Percentiles rank a stretch among this genome's conserved stretches.
Evolutionary conservation across 2,797 vertebrate species (phyloP).

Genomic region (Poeciliopsis presidionis): DNA sequence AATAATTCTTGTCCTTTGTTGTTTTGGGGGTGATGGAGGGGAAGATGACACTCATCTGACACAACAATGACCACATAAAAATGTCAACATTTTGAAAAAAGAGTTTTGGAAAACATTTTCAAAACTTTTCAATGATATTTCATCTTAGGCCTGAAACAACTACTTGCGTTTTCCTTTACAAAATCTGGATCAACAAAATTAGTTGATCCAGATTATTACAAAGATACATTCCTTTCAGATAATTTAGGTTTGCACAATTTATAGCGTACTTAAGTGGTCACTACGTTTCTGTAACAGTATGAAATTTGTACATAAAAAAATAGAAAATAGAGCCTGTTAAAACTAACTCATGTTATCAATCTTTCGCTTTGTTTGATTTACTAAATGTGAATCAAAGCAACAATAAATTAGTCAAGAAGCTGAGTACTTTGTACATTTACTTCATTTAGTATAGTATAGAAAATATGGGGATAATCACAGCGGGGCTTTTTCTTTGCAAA

Average conservation of each 20-base stretch:
- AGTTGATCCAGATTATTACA: neutral
- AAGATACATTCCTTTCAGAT: neutral
- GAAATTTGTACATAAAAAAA: neutral
- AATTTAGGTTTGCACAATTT: neutral
- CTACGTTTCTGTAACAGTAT: neutral
- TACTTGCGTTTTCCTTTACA: neutral
- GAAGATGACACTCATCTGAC: conserved; percentile 23
- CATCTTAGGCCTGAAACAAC: neutral
- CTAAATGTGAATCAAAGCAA: neutral
- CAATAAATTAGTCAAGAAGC: neutral
- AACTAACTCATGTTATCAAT: neutral
- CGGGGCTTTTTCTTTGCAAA: neutral
- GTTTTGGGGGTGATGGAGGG: conserved; percentile 10
- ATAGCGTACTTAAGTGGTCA: neutral
- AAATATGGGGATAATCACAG: neutral
- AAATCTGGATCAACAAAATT: neutral
- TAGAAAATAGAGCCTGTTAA: neutral
- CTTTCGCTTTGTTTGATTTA: neutral
- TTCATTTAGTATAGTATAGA: neutral
- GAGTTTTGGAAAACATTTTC: neutral
- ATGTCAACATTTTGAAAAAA: neutral
- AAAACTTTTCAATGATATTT: neutral
- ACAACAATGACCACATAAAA: conserved; percentile 10
- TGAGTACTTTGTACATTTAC: neutral
- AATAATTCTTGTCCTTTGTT: conserved; percentile 48